Evolutionary conservation across 2,888 invertebrate species (phyloP), one percentile per base, ranked within the genome.

Genomic region (Pristionchus fissidentatus): DNA sequence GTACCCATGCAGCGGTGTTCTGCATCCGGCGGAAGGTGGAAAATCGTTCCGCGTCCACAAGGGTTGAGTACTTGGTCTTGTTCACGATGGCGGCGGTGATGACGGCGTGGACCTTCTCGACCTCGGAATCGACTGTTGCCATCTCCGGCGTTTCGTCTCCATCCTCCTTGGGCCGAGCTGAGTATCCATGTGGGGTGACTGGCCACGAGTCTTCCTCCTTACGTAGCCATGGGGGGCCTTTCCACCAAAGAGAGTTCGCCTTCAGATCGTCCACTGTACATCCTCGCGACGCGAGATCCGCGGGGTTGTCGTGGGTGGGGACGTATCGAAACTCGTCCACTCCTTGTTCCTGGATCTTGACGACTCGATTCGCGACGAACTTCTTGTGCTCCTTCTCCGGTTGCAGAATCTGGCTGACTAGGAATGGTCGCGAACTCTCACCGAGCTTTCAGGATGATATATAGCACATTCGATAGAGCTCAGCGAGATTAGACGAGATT

Each of bases 241-340:
- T 0, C n/a, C 26, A n/a, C 85, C 85, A 85, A 2, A 83, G 29
- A 3, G 0, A 0, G 43, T 43, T 41, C 0, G 15, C 35, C 35
- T 55, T n/a, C 0, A 90, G 57, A 52, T 86, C 84, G 1, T 41
- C 55, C 13, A 84, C 43, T 1, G 83, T 82, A 29, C 84, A 38
- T 35, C 90, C 90, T 49, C 88, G 41, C 0, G 91, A 89, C 0
- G 89, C 89, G 41, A 89, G 83, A 62, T 92, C 92, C 1, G 92
- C 92, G 0, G 92, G 91, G 84, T 92, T 92, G 10, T 86, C 79
- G 1, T 85, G 70, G 0, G 89, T 87, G 0, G 84, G 83, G 1
- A 92, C 87, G 83, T 92, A 89, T 0, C 85, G 83, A 15, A 85
- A 55, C 1, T 15, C 3, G 32, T 78, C 66, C 1, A 57, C 32